phyloP scores from a whole-genome alignment of 2,797 vertebrate species.

The Sandelia bainsii region DNA sequence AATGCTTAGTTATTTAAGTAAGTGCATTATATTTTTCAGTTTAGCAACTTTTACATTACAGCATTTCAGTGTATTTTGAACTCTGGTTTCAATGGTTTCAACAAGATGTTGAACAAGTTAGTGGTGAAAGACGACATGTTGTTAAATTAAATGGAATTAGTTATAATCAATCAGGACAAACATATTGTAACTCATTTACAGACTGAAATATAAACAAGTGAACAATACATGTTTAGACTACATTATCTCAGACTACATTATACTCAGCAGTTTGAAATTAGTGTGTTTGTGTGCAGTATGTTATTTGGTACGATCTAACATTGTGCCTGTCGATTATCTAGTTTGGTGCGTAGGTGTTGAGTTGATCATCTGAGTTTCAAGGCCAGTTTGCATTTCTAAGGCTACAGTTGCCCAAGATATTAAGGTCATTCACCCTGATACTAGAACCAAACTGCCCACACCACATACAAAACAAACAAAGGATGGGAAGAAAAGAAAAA shows the following conservation, averaged over 20 bases:
- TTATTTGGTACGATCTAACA: neutral
- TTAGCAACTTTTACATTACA: no score
- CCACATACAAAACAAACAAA: conserved; percentile 52
- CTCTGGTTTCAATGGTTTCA: no score
- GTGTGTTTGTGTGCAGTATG: neutral
- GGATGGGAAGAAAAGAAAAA: neutral
- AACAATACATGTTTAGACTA: no score
- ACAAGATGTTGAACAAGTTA: no score
- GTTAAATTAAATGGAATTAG: no score
- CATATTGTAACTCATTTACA: no score
- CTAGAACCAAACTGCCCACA: conserved; percentile 63
- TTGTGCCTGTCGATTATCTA: neutral
- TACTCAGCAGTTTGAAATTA: neutral
- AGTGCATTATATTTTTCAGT: no score
- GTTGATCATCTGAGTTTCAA: conserved; percentile 71
- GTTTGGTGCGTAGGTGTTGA: conserved; percentile 54
- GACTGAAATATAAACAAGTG: no score
- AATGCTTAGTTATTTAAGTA: no score
- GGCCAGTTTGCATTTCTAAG: conserved; percentile 70
- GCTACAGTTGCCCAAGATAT: conserved; percentile 69
- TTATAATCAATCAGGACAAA: no score
- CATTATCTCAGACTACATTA: neutral
- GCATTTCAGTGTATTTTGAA: no score
- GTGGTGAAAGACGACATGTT: no score
- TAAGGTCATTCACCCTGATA: conserved; percentile 69